Percentiles rank a stretch among this genome's conserved stretches.
Conservation (phyloP, 92 coral and sea anemone genomes). For the Zoanthus solanderi region DNA sequence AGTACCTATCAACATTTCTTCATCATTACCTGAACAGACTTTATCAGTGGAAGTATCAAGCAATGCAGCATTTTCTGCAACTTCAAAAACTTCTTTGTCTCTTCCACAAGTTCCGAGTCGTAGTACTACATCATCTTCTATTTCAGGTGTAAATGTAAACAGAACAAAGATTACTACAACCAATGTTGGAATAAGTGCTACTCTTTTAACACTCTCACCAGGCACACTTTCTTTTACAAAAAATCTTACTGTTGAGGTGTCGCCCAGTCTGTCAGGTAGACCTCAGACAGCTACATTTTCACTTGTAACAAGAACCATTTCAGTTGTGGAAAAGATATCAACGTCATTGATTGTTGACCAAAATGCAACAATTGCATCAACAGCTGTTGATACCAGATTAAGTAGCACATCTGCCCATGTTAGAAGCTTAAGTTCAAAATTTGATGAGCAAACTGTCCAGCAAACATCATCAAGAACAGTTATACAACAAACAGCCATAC, state of each 20-base stretch:
- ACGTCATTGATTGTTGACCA: constrained; percentile 4
- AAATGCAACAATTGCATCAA: background rate
- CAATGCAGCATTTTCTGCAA: background rate
- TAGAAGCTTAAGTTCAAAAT: background rate
- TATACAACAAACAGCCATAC: background rate
- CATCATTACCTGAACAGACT: constrained; percentile 4
- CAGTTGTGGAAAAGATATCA: background rate
- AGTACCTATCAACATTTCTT: constrained; percentile 6
- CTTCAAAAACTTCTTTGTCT: background rate
- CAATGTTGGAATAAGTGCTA: background rate
- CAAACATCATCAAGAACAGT: background rate
- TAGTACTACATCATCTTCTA: constrained; percentile 11
- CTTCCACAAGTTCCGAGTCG: background rate
- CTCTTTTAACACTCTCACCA: background rate
- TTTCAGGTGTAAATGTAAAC: background rate
- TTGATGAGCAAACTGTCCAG: background rate
- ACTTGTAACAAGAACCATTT: constrained; percentile 25
- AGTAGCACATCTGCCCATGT: background rate
- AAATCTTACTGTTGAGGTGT: background rate
- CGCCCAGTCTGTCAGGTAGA: constrained; percentile 21
- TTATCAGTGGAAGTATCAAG: constrained; percentile 22
- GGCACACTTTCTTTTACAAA: constrained; percentile 5
- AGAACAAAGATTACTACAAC: background rate
- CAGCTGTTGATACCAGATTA: background rate
- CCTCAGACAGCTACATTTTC: constrained; percentile 15